Percentiles rank a stretch among this genome's conserved stretches.
Conservation (phyloP, 92 coral and sea anemone species). For the Heliopora coerulea region DNA sequence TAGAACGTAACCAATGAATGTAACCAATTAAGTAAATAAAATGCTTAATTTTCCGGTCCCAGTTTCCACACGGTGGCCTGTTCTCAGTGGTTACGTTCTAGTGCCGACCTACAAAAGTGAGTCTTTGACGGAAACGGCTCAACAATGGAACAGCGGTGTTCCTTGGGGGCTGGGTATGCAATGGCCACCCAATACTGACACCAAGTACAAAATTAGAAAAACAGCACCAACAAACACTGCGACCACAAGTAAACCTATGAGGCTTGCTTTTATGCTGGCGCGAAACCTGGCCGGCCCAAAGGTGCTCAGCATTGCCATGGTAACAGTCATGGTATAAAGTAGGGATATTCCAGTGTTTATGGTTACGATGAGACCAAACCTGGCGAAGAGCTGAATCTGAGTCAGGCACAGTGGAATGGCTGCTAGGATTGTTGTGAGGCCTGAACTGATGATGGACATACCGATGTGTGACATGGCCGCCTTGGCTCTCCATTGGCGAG, state of each 20-base stretch:
- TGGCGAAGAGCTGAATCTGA: constrained; percentile 89
- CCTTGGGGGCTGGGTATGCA: constrained; percentile 87
- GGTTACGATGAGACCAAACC: constrained; percentile 93
- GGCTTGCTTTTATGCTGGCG: constrained; percentile 45
- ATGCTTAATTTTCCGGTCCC: too few relatives aligned
- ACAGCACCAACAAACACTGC: constrained; percentile 39
- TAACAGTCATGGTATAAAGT: constrained; percentile 71
- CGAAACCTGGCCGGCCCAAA: constrained; percentile 80
- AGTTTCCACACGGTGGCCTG: too few relatives aligned
- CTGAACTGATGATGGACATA: constrained; percentile 89
- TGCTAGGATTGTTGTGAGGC: constrained; percentile 85
- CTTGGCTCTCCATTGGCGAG: constrained; percentile 74
- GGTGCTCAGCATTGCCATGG: constrained; percentile 71
- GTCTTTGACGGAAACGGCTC: too few relatives aligned
- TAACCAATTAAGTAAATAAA: too few relatives aligned
- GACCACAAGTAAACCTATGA: constrained; percentile 51
- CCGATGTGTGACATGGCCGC: constrained; percentile 98
- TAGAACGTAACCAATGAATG: too few relatives aligned
- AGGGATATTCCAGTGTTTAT: constrained; percentile 91
- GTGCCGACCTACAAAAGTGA: too few relatives aligned
- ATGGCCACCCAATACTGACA: constrained; percentile 55
- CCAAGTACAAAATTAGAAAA: constrained; percentile 47
- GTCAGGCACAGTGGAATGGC: constrained; percentile 89
- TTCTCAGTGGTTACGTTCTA: too few relatives aligned
- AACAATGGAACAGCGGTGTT: constrained; percentile 63